These are phyloP conservation scores for Dipodomys spectabilis DNA, from an alignment of 2,113 vertebrate genomes.

Conservation along the genomic window DNA sequence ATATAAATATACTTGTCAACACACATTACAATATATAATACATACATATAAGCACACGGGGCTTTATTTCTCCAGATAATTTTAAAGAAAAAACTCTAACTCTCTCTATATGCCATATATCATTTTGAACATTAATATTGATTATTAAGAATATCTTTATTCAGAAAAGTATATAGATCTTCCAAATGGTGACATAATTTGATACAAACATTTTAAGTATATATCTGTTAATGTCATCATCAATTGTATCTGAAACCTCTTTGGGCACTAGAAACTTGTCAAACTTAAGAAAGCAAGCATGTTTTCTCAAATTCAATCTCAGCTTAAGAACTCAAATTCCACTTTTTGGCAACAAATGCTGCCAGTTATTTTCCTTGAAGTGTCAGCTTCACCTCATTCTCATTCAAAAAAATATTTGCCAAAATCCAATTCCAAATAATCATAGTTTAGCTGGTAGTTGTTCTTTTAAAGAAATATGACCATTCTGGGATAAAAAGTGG, in stretches of 20 bases:
- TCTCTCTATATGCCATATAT: not conserved
- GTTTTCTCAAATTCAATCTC: slow-evolving; percentile 25
- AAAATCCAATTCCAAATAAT: not conserved
- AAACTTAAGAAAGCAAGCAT: not conserved
- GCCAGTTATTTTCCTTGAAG: not conserved
- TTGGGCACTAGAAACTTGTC: not conserved
- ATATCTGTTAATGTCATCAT: not conserved
- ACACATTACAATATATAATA: not conserved
- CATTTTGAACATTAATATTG: not conserved
- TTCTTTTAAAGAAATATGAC: not conserved
- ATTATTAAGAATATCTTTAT: not conserved
- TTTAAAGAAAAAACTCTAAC: not conserved
- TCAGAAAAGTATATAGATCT: not conserved
- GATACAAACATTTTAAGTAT: not conserved
- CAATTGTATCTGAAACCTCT: not conserved
- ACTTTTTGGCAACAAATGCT: slow-evolving; percentile 33
- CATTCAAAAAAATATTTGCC: slow-evolving; percentile 11
- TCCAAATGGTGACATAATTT: slow-evolving; percentile 25
- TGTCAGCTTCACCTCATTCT: not conserved
- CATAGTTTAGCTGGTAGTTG: not conserved
- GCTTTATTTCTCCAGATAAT: not conserved
- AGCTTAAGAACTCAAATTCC: not conserved
- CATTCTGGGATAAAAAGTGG: not conserved
- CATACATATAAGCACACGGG: no score
- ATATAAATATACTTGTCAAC: no score